Evolutionary conservation across 2,797 vertebrate genomes (phyloP), one percentile per base, ranked within the genome.

Genomic region (Centropyge bicolor): DNA sequence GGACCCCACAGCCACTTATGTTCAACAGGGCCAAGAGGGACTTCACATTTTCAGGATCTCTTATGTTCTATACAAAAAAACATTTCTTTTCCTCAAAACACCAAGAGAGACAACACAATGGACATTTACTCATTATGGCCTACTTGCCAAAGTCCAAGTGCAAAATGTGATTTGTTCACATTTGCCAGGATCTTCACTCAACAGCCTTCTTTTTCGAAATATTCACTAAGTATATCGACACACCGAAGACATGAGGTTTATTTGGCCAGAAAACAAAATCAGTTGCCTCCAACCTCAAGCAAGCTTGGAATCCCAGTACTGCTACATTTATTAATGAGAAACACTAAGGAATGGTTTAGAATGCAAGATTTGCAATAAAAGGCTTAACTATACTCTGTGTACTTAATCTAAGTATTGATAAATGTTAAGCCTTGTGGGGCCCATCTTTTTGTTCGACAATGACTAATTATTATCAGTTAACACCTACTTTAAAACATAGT

Each of bases 1-100:
- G 77, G 72, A 80, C 69, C 54, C 57, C 52, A 51, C 38, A 62
- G 76, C 52, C 54, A 55, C 64, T 62, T 57, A 24, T 46, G 48
- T 57, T 68, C 49, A 76, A 56, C 62, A 38, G 40, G 65, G 59
- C 38, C 57, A 52, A 60, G 48, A 1, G 19, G 14, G 49, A 70
- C 61, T 35, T 36, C 13, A 27, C 14, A 43, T 27, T 68, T 12
- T 20, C 46, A 52, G 10, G 35, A 71, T 84, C 31, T 27, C 11
- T 0, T 3, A 6, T 49, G 22, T 61, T 49, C 78, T 51, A n/a
- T 14, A 61, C 8, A 14, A 24, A 40, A 31, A 63, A 45, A 5
- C 3, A 35, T 70, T 38, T 57, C 20, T 9, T 46, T 64, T 24
- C 17, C 6, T 46, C 31, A 38, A 35, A 72, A 40, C 48, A 60